Evolutionary conservation across 2,888 invertebrate species (phyloP), one percentile per base, ranked within the genome.

Genomic region (Tachina fera): DNA sequence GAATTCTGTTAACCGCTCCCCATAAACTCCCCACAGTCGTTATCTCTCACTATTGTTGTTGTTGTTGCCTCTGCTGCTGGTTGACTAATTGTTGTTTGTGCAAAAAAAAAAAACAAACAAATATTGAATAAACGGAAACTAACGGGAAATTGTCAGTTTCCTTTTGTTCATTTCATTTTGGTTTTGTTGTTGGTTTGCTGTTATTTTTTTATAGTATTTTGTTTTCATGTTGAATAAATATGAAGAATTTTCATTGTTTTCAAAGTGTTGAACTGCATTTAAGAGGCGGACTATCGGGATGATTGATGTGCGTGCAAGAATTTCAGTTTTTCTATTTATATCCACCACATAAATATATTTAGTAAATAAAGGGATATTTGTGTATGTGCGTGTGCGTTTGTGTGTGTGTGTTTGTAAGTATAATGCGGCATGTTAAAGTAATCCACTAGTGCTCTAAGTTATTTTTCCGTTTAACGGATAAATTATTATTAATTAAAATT

Each of bases 71-170:
- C 56, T 22, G 49, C 43, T 19, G 51, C 41, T 70, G 51, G 19
- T 71, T 65, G 71, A 79, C 79, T 63, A 79, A 79, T 79, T 79
- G 47, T 56, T 39, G 71, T 63, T 65, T 71, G 9, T 31, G 56
- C 41, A 56, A 13, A 47, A 56, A 53, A 61, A 70, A 3, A 78
- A 70, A n/a, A n/a, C n/a, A n/a, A 49, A 14, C 13, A 49, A 14
- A 53, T 5, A 14, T 14, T 6, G 56, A 22, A 31, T 58, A 31
- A 58, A 31, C 45, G 71, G 45, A 71, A 79, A 79, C 71, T 72
- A 56, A 63, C 63, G 71, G 41, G 65, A 65, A 79, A 79, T 72
- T 79, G 53, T 79, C 39, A 63, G 71, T 79, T 77, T 65, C 71
- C 63, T 56, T 71, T 14, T 31, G 22, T 63, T 19, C 45, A 31